Evolutionary conservation across 2,113 vertebrate species (phyloP), one percentile per base, ranked within the genome.

Genomic region (Istiophorus platypterus): DNA sequence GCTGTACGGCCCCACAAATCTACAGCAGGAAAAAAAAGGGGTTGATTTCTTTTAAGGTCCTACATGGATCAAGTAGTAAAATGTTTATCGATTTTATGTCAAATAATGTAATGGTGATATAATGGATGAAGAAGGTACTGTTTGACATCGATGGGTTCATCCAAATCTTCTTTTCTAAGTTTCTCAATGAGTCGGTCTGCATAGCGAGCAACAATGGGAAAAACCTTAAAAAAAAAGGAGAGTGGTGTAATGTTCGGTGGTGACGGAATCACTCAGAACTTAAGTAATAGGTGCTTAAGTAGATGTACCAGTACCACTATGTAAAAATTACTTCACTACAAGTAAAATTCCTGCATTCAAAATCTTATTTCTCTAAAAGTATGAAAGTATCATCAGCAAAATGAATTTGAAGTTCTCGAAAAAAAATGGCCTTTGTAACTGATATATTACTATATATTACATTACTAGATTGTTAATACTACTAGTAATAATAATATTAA

Each of bases 1-100:
- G 86, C 95, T 96, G 86, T 96, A 98, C 1, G 94, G 92, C 6
- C 92, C 96, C 52, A 97, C 83, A 20, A 97, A 29, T 0, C 96
- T 98, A 4, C 1, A 2, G 52, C 22, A 63, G 24, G 74, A 67
- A 68, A 52, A 34, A 42, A 11, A 24, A 0, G 3, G 18, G 15
- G 1, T 13, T 10, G 2, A 11, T 4, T 17, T n/a, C 6, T 42
- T 20, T 22, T 5, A 7, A 27, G 12, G 47, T 4, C 1, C 17
- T 10, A 20, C 22, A 56, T 8, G 22, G 42, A 64, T 27, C 65
- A 18, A 63, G 1, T 10, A 18, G 0, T 24, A 54, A 1, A 0
- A 9, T 7, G 1, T 34, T 31, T 27, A 27, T 54, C 41, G 14
- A 34, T 1, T 59, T n/a, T 1, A 34, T 2, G 15, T 39, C 2